These are phyloP conservation scores for Syngnathus scovelli DNA, from an alignment of 2,113 vertebrate genomes.

Conservation along the genomic window DNA sequence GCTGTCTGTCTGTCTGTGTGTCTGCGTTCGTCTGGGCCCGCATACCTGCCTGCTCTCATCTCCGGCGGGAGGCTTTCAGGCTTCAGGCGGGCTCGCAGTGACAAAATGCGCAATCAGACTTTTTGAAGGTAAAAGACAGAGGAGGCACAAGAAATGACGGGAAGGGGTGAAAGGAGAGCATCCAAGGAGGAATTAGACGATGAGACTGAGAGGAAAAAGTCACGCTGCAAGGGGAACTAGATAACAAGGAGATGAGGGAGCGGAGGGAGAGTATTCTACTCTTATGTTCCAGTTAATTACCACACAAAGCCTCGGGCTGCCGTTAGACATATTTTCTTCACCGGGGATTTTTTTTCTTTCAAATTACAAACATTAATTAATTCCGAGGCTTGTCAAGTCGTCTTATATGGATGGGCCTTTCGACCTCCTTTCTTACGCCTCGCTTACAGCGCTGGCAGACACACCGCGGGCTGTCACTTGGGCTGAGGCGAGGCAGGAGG, in stretches of 20 bases:
- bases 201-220: conserved; percentile 33
- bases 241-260: conserved; percentile 25
- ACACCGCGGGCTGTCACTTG: conserved; percentile 62
- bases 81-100: conserved; percentile 27
- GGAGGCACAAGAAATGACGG: neutral
- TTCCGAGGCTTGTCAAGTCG: conserved; percentile 69
- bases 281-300: conserved; percentile 72
- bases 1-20: conserved; percentile 17
- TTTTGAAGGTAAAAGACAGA: conserved; percentile 43
- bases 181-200: conserved; percentile 5
- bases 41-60: conserved; percentile 30
- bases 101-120: conserved; percentile 56
- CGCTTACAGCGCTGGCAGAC: conserved; percentile 64
- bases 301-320: conserved; percentile 62
- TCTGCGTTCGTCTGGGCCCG: conserved; percentile 12
- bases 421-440: conserved; percentile 64
- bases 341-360: conserved; percentile 39
- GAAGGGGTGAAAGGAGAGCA: conserved; percentile 18
- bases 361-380: conserved; percentile 71
- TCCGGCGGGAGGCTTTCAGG: conserved; percentile 31
- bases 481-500: conserved; percentile 48
- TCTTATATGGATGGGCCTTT: conserved; percentile 67
- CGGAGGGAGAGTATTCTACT: conserved; percentile 47
- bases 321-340: conserved; percentile 71
- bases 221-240: conserved; percentile 30